These are phyloP conservation scores for Megaleporinus macrocephalus DNA, from an alignment of 2,113 vertebrate species.

Conservation along the genomic window DNA sequence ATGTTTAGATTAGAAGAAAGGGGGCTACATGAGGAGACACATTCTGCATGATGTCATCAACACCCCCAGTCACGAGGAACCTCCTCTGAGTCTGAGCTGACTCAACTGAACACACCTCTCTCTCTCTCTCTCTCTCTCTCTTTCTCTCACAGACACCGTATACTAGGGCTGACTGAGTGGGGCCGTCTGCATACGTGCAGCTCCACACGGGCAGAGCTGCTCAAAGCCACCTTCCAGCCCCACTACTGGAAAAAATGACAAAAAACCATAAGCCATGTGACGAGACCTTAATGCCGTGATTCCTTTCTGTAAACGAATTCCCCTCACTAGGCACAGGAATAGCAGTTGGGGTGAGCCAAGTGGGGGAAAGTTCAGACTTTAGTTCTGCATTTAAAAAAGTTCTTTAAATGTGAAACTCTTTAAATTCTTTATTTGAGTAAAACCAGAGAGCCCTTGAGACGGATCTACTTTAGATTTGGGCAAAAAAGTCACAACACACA, in stretches of 20 bases:
- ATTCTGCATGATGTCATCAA: conserved; percentile 16
- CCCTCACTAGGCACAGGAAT: not conserved
- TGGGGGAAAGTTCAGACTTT: conserved; percentile 1
- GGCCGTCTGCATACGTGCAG: conserved; percentile 47
- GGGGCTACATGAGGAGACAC: not conserved
- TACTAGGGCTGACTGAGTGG: not conserved
- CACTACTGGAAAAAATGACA: conserved; percentile 23
- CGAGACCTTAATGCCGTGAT: conserved; percentile 14
- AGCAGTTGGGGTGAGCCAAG: not conserved
- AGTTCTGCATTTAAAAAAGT: not conserved
- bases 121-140: not conserved
- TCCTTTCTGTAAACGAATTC: not conserved
- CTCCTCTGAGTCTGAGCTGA: not conserved
- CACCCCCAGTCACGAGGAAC: conserved; percentile 1
- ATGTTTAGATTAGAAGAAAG: not conserved
- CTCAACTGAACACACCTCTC: not conserved
- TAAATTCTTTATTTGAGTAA: not conserved
- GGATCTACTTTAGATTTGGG: too few relatives aligned
- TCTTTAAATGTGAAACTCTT: not conserved
- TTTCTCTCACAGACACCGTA: not conserved
- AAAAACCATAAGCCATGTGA: not conserved
- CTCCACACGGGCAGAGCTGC: conserved; percentile 37
- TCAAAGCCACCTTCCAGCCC: conserved; percentile 5
- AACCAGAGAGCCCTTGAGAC: too few relatives aligned
- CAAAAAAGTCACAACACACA: too few relatives aligned